Percentiles rank a stretch among this genome's conserved stretches.
Evolutionary conservation across 1,140 invertebrate species (phyloP).

Genomic region (Oedothorax gibbosus): DNA sequence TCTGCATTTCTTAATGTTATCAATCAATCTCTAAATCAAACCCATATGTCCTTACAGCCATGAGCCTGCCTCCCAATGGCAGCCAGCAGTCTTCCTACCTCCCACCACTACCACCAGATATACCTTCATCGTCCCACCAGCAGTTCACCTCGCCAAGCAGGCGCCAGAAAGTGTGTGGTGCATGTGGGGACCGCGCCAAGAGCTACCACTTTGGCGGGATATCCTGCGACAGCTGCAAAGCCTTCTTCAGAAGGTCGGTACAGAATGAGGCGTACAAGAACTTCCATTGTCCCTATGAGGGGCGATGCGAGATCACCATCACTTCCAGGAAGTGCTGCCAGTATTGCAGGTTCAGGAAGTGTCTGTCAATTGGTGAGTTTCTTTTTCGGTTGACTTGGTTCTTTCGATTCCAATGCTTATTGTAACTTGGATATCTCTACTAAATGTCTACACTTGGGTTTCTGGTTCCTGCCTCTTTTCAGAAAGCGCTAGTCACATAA

Average conservation of each 20-base stretch:
- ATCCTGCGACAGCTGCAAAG: constrained; percentile 69
- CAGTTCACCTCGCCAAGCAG: constrained; percentile 66
- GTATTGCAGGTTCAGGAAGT: constrained; percentile 69
- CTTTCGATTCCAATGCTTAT: too few relatives aligned
- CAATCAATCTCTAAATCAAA: not conserved
- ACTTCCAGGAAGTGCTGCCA: constrained; percentile 67
- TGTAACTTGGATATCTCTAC: too few relatives aligned
- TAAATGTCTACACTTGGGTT: too few relatives aligned
- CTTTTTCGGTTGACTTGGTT: not conserved
- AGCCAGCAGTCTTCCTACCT: constrained; percentile 47
- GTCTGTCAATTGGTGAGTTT: constrained; percentile 67
- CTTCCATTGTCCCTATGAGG: constrained; percentile 68
- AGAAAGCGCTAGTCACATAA: too few relatives aligned
- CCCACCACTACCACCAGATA: not conserved
- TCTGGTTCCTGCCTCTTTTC: not conserved
- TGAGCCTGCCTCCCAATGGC: constrained; percentile 63
- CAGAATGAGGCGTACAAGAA: constrained; percentile 67
- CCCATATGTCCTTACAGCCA: constrained; percentile 46
- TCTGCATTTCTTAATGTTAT: not conserved
- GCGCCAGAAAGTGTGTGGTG: constrained; percentile 69
- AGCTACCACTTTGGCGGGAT: constrained; percentile 69
- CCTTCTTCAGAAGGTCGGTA: constrained; percentile 69
- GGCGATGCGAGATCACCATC: constrained; percentile 67
- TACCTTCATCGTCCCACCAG: constrained; percentile 35
- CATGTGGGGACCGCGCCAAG: constrained; percentile 68